A percentile compares a stretch with the other conserved stretches of the same genome.
These are phyloP conservation scores for Macrophya annulata DNA, from an alignment of 2,888 invertebrate genomes.

Conservation along the genomic window DNA sequence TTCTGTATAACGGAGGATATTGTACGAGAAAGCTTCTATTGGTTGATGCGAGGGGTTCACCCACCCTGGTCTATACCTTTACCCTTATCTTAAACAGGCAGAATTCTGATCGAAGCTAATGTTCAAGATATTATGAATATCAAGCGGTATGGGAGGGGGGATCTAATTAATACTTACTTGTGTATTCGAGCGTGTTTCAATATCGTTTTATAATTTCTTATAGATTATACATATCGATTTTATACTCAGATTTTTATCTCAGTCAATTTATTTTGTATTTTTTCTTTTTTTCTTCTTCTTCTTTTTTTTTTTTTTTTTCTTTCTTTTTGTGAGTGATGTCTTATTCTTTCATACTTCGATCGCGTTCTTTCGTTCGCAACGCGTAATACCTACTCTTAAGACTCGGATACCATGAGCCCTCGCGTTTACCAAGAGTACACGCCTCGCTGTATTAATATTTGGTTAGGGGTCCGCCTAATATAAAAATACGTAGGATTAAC, in stretches of 20 bases:
- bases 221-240: neutral
- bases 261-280: neutral
- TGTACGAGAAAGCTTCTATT: constrained; percentile 39
- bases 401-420: constrained; percentile 14
- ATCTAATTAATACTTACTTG: constrained; percentile 49
- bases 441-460: constrained; percentile 51
- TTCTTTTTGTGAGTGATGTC: constrained; percentile 1
- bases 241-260: neutral
- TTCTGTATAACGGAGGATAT: constrained; percentile 48
- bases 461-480: constrained; percentile 51
- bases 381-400: neutral
- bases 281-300: neutral
- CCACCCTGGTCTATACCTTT: constrained; percentile 66
- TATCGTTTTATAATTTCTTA: constrained; percentile 28
- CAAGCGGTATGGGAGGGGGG: constrained; percentile 1
- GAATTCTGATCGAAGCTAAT: constrained; percentile 71
- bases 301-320: neutral
- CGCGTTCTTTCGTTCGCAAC: neutral
- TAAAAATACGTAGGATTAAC: constrained; percentile 52
- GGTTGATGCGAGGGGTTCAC: constrained; percentile 41
- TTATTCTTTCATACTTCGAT: constrained; percentile 5
- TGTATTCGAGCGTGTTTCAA: constrained; percentile 33
- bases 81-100: constrained; percentile 75
- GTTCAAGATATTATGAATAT: constrained; percentile 50
- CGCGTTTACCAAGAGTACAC: constrained; percentile 51